Evolutionary conservation across 1,140 invertebrate species (phyloP), one percentile per base, ranked within the genome.

Genomic region (Euschistus heros): DNA sequence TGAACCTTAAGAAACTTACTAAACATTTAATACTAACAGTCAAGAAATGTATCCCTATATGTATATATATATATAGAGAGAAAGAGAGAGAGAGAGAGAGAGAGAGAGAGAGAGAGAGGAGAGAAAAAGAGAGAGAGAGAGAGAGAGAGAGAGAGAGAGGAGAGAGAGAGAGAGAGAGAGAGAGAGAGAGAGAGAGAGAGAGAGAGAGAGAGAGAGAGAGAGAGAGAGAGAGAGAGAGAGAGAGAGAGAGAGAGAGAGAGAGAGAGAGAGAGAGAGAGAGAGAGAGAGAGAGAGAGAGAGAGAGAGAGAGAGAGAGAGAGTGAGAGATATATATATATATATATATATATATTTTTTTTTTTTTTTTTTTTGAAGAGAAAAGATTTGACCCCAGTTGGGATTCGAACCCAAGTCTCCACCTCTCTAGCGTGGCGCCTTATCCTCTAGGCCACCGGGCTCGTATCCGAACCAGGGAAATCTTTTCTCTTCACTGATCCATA

Each of bases 131-230:
- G 42, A 44, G 17, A 44, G 7, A 44, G 42, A 17, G 17, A 44
- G 42, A 17, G 8, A 17, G 42, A 44, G 17, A 44, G 42, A 44
- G 42, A 17, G 42, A 8, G 42, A 24, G 52, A 55, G 52, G 52
- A 55, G 52, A 8, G 18, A 55, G 52, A 55, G 52, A 55, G 52
- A 55, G 52, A 55, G 52, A 55, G 52, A 55, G 52, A 55, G 52
- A 55, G 52, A 55, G 52, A 55, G 52, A 55, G 52, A 55, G 52
- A 55, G 52, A 55, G 52, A 55, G 52, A 55, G 52, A 55, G 52
- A 55, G 52, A 55, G 52, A 55, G 52, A 55, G 52, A 55, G 52
- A 55, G 52, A 55, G 52, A 55, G 52, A 55, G 52, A 55, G 52
- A 55, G 52, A 55, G 52, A 55, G 52, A 55, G 52, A 55, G 52